These are phyloP conservation scores for Siniperca obscura DNA, from an alignment of 2,797 vertebrate species.

Conservation along the genomic window DNA sequence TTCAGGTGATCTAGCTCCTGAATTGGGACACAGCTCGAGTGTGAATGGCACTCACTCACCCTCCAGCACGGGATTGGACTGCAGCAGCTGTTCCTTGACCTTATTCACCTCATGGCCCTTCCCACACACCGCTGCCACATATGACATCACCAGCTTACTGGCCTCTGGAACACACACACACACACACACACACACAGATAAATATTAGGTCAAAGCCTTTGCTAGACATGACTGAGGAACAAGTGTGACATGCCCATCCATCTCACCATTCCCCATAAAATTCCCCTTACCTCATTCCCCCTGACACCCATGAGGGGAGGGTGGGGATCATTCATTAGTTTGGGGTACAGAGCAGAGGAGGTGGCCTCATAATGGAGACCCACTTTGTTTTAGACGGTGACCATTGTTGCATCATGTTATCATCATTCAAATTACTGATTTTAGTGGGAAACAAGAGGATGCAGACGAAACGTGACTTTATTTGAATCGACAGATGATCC, in stretches of 20 bases:
- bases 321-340: slow-evolving; percentile 46
- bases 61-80: slow-evolving; percentile 99
- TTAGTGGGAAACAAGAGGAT: slow-evolving; percentile 37
- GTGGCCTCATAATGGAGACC: slow-evolving; percentile 18
- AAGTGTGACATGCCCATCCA: slow-evolving; percentile 36
- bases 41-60: slow-evolving; percentile 85
- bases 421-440: slow-evolving; percentile 55
- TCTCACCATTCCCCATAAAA: slow-evolving; percentile 52
- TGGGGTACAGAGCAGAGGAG: slow-evolving; percentile 22
- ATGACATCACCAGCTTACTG: slow-evolving; percentile 99
- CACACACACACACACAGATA: slow-evolving; percentile 36
- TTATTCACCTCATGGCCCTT: slow-evolving; percentile 99
- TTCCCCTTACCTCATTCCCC: slow-evolving; percentile 74
- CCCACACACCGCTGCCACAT: slow-evolving; percentile 98
- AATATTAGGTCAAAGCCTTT: slow-evolving; percentile 57
- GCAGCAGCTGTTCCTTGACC: slow-evolving; percentile 98
- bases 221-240: slow-evolving; percentile 55
- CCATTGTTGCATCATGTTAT: slow-evolving; percentile 71
- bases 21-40: background rate
- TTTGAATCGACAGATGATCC: slow-evolving; percentile 35
- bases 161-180: slow-evolving; percentile 89
- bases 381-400: slow-evolving; percentile 49
- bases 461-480: slow-evolving; percentile 21
- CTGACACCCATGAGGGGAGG: slow-evolving; percentile 53
- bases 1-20: slow-evolving; percentile 19